phyloP scores from a whole-genome alignment of 2,888 invertebrate genomes.

The Conistra vaccinii region DNA sequence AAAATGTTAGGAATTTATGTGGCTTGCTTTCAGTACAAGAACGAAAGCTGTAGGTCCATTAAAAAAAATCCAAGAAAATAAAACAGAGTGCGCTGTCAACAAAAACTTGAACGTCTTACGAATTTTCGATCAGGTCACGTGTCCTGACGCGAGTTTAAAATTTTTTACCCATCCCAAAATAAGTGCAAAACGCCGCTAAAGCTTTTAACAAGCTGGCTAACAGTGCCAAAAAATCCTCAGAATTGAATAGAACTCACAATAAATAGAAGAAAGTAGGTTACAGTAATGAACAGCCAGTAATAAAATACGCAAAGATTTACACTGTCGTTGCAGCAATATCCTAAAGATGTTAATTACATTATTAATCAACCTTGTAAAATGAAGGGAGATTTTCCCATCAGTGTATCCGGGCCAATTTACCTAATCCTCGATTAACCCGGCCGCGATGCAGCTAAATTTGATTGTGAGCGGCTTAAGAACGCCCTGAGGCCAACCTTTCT shows the following conservation, averaged over 20 bases:
- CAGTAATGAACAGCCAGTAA: slow-evolving; percentile 3
- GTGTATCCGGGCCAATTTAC: slow-evolving; percentile 75
- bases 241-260: not conserved
- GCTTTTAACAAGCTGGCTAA: not conserved
- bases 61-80: no score
- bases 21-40: no score
- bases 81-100: no score
- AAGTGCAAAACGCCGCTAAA: no score
- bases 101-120: no score
- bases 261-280: not conserved
- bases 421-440: slow-evolving; percentile 78
- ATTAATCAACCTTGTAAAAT: slow-evolving; percentile 65
- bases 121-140: no score
- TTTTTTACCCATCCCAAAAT: no score
- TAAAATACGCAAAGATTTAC: slow-evolving; percentile 14
- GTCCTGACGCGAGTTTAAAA: no score
- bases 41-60: no score
- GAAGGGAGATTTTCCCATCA: slow-evolving; percentile 72
- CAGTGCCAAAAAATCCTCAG: not conserved
- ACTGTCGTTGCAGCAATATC: slow-evolving; percentile 4
- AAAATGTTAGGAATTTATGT: no score
- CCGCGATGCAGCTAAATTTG: slow-evolving; percentile 79
- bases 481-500: slow-evolving; percentile 77
- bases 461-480: slow-evolving; percentile 78
- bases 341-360: slow-evolving; percentile 59